These are phyloP conservation scores for Ophraella communa DNA, from an alignment of 2,888 invertebrate genomes.

Conservation along the genomic window DNA sequence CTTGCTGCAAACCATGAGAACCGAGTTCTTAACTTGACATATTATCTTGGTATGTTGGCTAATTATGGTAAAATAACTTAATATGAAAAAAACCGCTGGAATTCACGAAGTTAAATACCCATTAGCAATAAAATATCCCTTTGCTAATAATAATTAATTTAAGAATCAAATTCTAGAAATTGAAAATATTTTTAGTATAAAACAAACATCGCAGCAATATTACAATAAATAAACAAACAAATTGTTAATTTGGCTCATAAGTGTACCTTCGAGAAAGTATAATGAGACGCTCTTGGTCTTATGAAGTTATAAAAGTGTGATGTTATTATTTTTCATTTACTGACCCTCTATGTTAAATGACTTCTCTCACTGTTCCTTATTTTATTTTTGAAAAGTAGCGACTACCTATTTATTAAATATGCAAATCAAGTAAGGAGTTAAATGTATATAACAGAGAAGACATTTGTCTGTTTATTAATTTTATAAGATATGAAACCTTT, in stretches of 20 bases:
- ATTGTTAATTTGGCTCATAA: neutral
- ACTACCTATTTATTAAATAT: constrained; percentile 16
- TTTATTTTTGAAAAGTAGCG: constrained; percentile 26
- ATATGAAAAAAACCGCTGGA: too few species aligned
- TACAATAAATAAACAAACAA: too few species aligned
- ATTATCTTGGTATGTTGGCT: too few species aligned
- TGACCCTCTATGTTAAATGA: constrained; percentile 32
- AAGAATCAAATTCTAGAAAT: too few species aligned
- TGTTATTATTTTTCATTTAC: constrained; percentile 45
- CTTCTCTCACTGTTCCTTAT: constrained; percentile 28
- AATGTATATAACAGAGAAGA: constrained; percentile 17
- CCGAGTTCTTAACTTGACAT: too few species aligned
- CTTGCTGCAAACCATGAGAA: too few species aligned
- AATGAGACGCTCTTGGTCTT: constrained; percentile 22
- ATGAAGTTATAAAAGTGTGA: constrained; percentile 53
- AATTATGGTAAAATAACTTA: too few species aligned
- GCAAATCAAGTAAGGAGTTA: constrained; percentile 13
- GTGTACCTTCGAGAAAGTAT: neutral
- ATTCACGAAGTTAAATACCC: too few species aligned
- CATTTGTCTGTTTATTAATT: constrained; percentile 16
- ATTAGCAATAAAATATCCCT: too few species aligned
- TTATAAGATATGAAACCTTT: neutral
- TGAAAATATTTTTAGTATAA: too few species aligned
- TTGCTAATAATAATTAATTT: too few species aligned
- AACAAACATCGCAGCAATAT: too few species aligned